Base-by-base conservation (phyloP, 2,797 vertebrate genomes). In the Pteropus rufus region DNA sequence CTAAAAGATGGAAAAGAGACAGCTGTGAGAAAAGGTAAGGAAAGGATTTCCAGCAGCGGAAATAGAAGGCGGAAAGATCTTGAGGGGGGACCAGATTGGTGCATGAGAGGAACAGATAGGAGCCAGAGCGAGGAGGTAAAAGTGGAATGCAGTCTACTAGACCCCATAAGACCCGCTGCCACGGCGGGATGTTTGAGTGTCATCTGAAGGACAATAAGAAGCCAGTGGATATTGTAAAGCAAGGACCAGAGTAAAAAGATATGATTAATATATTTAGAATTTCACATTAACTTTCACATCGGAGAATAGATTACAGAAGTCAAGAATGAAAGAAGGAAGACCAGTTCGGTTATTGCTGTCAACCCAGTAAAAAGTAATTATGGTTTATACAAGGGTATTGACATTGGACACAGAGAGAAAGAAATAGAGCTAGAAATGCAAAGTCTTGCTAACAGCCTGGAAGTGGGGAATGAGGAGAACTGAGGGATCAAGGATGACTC, bases 261-360 rank as follows among this genome's bases (percentile, higher is more conserved):
- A 69, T 79, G 19, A 73, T 56, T 77, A 26, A 11, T 77, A 34
- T 91, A 94, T 82, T 69, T 44, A 88, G n/a, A 84, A 56, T 87
- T 85, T 60, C 26, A 73, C 56, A 23, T 39, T 19, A 94, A 56
- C 79, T 77, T 82, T 70, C 39, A 12, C 14, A 23, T 70, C 69
- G 18, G 67, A 85, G 64, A 77, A 56, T 5, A 31, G 7, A 34
- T 46, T 29, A 2, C 1, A 44, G 46, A 23, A 88, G 26, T 86
- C 67, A 75, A n/a, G 69, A 69, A 9, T 24, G 12, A 88, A 67
- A 46, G 88, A 80, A 44, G 49, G 39, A 24, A 70, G 2, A 52
- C 34, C 54, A 58, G 16, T 14, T 77, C 31, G 10, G 26, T 39
- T 26, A 69, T 60, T 56, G 12, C 19, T 15, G 11, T 44, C 5